Base-by-base conservation (phyloP, 2,113 vertebrate species). In the Eubucco bourcierii region DNA sequence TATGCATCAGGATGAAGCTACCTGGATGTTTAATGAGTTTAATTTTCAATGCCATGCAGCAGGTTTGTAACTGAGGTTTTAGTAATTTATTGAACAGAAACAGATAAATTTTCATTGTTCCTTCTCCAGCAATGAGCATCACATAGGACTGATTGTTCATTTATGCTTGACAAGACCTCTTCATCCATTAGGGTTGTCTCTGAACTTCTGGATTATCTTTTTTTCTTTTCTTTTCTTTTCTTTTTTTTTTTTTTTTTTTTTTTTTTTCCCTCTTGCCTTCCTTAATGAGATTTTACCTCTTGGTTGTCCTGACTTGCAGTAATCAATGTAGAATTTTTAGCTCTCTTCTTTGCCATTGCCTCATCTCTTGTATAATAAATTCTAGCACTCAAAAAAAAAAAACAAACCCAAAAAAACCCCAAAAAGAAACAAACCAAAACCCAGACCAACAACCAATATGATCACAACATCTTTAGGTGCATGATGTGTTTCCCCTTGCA, bases 321-420 rank as follows among this genome's bases (percentile, higher is more conserved):
- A 92, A 79, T 95, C 90, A 75, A 50, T 88, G 94, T 95, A 77
- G 94, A 91, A 56, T 91, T 89, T 91, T 89, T 70, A 92, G 84
- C 97, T 96, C 88, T 96, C 95, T 92, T 92, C 39, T 25, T 92
- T 8, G 46, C 94, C 94, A 85, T 94, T 78, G 95, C 94, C 82
- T 92, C 94, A 83, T 63, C 68, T 76, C 93, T 82, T 52, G 95
- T 97, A 94, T 97, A 97, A 97, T 97, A 97, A 98, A 98, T 87
- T 75, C 87, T 83, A 96, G 97, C 96, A 88, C 82, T 96, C 90
- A 88, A 58, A 82, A 80, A 24, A 52, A 25, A 25, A 25, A 52
- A 52, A 9, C 12, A 52, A 52, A 23, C 50, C 23, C 50, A 46
- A n/a, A n/a, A n/a, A n/a, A n/a, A n/a, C n/a, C n/a, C n/a, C n/a